Base-by-base conservation (phyloP, 2,888 invertebrate genomes). In the Pecten maximus region DNA sequence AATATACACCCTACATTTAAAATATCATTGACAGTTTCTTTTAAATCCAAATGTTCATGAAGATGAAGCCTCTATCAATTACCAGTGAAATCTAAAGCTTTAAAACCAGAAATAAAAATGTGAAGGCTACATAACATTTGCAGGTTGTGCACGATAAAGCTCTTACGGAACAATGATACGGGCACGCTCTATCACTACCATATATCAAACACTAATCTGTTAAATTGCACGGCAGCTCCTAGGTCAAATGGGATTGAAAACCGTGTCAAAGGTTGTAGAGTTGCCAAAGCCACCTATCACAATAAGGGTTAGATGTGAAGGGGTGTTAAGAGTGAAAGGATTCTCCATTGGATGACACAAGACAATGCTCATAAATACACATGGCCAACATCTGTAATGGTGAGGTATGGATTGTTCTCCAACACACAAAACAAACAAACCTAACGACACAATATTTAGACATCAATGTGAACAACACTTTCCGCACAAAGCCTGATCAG, bases 11-110 rank as follows among this genome's bases (percentile, higher is more conserved):
- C 74, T 74, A 74, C 74, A 74, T 74, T 74, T 35, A 74, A 74
- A 74, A 74, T 35, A 74, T 74, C 74, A 74, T 35, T 74, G 74
- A 74, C 74, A 74, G 23, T 74, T 74, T 74, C 74, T 74, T 74
- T 15, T 74, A 74, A 74, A 74, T 74, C 74, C 74, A 74, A 74
- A 74, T 35, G 74, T 35, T 74, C 74, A 74, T 74, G 74, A 74
- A 74, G 74, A 74, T 74, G 74, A 74, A 74, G 74, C 74, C 74
- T 74, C 74, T 74, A 74, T 74, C 74, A 74, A 74, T 74, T 74
- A 74, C 74, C 74, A 28, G 28, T 35, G 74, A 74, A 74, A 74
- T 74, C 28, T 2, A 74, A 74, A 74, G 74, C 74, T 74, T 74
- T 74, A 74, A 74, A 74, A 28, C 74, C 28, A 10, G 74, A 15